These are phyloP conservation scores for Tokudaia tokunoshimensis DNA, from an alignment of 2,797 vertebrate genomes.

Conservation along the genomic window DNA sequence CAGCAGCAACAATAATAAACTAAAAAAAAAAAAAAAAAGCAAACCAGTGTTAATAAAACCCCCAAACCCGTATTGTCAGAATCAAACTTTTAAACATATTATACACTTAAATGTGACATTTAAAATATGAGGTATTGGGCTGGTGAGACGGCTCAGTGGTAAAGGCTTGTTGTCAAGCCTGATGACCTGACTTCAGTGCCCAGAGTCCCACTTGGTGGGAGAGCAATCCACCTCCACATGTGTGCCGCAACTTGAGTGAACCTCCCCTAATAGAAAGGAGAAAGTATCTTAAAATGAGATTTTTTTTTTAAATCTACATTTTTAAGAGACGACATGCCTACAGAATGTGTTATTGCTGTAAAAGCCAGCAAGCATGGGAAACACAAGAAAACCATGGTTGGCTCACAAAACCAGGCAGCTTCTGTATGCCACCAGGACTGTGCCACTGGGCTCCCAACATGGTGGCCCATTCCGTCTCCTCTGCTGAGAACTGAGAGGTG, in stretches of 20 bases:
- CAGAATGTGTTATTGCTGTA: not conserved
- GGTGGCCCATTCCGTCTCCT: not conserved
- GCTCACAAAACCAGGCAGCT: not conserved
- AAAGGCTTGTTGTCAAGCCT: not conserved
- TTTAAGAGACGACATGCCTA: not conserved
- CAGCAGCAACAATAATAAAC: not conserved
- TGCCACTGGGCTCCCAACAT: not conserved
- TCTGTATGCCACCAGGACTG: not conserved
- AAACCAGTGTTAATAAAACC: not conserved
- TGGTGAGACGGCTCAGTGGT: not conserved
- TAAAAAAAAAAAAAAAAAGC: not conserved
- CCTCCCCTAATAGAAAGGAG: not conserved
- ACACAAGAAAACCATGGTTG: not conserved
- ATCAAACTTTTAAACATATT: not conserved
- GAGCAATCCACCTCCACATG: not conserved
- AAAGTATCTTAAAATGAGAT: not conserved
- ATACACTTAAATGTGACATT: not conserved
- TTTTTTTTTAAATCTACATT: not conserved
- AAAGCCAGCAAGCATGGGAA: not conserved
- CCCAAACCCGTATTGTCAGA: not conserved
- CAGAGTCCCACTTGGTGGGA: too few species aligned
- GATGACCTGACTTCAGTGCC: too few species aligned
- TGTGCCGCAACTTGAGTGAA: not conserved
- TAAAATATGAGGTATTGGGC: not conserved
- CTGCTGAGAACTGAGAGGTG: conserved; percentile 19